Base-by-base conservation (phyloP, 2,113 vertebrate species). In the Helogale parvula region DNA sequence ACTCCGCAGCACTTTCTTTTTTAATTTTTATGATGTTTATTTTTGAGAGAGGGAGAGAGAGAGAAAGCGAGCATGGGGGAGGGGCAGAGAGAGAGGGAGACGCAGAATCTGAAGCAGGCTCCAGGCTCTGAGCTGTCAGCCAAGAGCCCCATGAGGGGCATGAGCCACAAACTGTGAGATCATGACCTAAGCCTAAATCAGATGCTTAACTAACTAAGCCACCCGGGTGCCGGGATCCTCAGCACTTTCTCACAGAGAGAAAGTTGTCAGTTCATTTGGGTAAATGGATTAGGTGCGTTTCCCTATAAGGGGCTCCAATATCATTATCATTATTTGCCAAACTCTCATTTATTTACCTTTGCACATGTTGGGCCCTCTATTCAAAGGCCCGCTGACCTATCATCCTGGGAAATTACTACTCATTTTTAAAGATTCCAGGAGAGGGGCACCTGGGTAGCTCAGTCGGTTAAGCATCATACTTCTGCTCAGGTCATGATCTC, bases 91-190 rank as follows among this genome's bases (percentile, higher is more conserved):
- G 57, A 25, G 21, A 60, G 7, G 54, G 54, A 60, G 7, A 60
- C 54, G 19, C 57, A 60, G 57, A 60, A 60, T 23, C 21, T 0
- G 21, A 60, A 23, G 57, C 57, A 60, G 21, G 57, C 57, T 60
- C 57, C 57, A 60, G 57, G 21, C 57, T 25, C 57, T 60, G 57
- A 60, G 57, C 57, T 23, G 21, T 60, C 57, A 23, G 57, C 57
- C 3, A 21, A 60, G 57, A 60, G 57, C 54, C 54, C 5, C 0
- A 60, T 9, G 0, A 2, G 0, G 57, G 21, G 2, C 57, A 23
- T 9, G 0, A 60, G 17, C 57, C 57, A 25, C 8, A 23, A 60
- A 60, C 7, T 1, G 0, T 23, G 57, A 60, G 57, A 7, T 60
- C 57, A 60, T 23, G 21, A 60, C 57, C 57, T 25, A 21, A 60